Conservation (phyloP, 2,113 vertebrate genomes). For the Gulo gulo region DNA sequence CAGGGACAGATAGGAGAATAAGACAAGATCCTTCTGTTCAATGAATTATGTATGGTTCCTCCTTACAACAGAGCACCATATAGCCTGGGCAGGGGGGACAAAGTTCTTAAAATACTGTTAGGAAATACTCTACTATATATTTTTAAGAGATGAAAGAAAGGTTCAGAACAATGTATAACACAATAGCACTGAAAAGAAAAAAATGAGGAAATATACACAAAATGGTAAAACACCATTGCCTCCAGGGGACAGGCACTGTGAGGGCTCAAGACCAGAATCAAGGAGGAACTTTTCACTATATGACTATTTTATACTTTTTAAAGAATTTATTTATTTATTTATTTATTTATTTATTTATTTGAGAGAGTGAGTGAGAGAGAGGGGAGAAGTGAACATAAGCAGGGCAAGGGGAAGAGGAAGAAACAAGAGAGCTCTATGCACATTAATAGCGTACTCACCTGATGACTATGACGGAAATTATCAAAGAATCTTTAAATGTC, state of each 20-base stretch:
- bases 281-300: neutral
- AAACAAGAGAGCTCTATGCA: neutral
- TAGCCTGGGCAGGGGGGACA: neutral
- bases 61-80: neutral
- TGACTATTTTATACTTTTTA: neutral
- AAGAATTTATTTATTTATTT: neutral
- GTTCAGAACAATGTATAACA: neutral
- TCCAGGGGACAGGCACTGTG: neutral
- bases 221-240: neutral
- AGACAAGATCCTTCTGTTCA: neutral
- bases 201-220: neutral
- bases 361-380: neutral
- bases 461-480: neutral
- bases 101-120: neutral
- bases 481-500: neutral
- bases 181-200: neutral
- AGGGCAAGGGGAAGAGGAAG: neutral
- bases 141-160: neutral
- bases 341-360: neutral
- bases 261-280: neutral
- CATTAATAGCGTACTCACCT: neutral
- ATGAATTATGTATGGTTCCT: neutral
- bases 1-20: neutral
- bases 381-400: no score
- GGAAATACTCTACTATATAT: neutral